phyloP scores from a whole-genome alignment of 53 echinoderm and acorn worm genomes.

The Arbacia lixula region DNA sequence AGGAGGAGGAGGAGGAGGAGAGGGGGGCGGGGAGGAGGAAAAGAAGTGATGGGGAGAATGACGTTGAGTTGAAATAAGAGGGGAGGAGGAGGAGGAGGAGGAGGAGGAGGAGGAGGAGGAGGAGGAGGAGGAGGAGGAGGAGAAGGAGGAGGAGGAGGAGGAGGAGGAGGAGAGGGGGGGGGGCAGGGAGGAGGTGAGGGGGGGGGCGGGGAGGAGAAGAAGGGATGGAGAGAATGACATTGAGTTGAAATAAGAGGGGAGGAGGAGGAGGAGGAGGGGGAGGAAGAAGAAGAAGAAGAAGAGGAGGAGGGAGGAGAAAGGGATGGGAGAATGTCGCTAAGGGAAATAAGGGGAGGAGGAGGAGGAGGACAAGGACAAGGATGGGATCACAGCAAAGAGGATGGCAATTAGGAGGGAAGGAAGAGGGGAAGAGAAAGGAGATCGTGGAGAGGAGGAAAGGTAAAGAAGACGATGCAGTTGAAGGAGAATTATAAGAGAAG shows the following conservation, averaged over 20 bases:
- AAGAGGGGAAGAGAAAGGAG: neutral
- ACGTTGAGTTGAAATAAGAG: neutral
- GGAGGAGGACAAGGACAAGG: neutral
- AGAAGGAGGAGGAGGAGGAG: neutral
- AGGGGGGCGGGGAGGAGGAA: neutral
- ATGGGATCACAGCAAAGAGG: neutral
- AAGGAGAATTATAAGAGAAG: neutral
- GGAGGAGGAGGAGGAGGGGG: neutral
- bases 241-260: neutral
- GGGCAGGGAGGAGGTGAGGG: neutral
- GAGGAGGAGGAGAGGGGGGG: neutral
- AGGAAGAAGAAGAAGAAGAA: neutral
- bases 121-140: neutral
- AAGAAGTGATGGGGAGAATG: neutral
- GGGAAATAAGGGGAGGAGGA: neutral
- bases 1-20: neutral
- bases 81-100: neutral
- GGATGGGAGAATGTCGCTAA: neutral
- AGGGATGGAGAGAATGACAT: neutral
- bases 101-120: neutral
- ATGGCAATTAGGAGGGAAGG: neutral
- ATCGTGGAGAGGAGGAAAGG: neutral
- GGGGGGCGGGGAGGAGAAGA: neutral
- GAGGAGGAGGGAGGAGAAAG: neutral
- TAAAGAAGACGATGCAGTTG: neutral